These are phyloP conservation scores for Maniola jurtina DNA, from an alignment of 1,140 invertebrate genomes.

Conservation along the genomic window DNA sequence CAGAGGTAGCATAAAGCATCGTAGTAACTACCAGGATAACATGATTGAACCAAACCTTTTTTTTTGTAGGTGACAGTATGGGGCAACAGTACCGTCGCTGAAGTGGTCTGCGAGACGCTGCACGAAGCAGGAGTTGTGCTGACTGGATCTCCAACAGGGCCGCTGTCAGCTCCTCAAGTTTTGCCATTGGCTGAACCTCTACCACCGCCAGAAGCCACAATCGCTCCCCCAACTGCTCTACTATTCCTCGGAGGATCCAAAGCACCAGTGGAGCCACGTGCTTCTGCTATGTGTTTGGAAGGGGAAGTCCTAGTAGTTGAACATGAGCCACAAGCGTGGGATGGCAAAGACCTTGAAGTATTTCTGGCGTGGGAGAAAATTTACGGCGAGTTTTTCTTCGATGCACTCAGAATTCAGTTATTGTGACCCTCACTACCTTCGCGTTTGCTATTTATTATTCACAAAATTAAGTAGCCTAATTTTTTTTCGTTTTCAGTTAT, in stretches of 20 bases:
- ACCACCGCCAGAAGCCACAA: constrained; percentile 42
- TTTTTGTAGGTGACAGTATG: constrained; percentile 65
- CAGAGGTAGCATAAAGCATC: no score
- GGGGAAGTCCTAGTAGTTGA: constrained; percentile 82
- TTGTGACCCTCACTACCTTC: no score
- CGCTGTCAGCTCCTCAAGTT: constrained; percentile 50
- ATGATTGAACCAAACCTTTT: background rate
- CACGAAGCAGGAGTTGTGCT: constrained; percentile 61
- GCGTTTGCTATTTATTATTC: no score
- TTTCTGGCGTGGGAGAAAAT: constrained; percentile 74
- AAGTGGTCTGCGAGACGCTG: constrained; percentile 61
- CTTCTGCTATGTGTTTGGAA: constrained; percentile 79
- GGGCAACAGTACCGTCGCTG: constrained; percentile 63
- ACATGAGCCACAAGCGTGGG: constrained; percentile 78
- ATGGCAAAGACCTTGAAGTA: constrained; percentile 68
- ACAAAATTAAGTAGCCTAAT: no score
- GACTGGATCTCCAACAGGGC: constrained; percentile 56
- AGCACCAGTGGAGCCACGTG: constrained; percentile 81
- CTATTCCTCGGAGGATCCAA: constrained; percentile 82
- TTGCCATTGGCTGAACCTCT: constrained; percentile 52
- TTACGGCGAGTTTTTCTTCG: constrained; percentile 47
- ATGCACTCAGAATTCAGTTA: no score
- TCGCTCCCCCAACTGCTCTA: constrained; percentile 74
- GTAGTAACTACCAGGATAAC: no score
- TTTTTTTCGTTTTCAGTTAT: no score